These are phyloP conservation scores for Chondrilla cf. caribensis DNA, from an alignment of 37 sponge, comb jelly and placozoan species.

Conservation along the genomic window DNA sequence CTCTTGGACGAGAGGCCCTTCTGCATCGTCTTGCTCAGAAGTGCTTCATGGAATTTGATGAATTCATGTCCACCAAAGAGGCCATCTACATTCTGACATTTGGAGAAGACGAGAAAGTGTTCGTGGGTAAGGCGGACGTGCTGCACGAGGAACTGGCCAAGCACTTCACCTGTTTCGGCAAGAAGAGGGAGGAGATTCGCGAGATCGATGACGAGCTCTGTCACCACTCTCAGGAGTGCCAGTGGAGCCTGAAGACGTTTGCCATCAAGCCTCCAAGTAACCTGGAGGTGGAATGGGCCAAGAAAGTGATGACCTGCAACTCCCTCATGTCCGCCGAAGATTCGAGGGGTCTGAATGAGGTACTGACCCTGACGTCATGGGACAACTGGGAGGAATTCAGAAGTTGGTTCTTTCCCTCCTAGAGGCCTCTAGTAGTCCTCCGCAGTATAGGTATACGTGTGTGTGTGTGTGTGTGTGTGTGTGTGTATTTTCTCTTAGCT, in stretches of 20 bases:
- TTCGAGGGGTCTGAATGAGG: constrained; percentile 40
- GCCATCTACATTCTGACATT: constrained; percentile 56
- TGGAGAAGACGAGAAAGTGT: constrained; percentile 61
- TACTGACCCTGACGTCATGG: constrained; percentile 40
- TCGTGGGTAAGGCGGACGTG: constrained; percentile 60
- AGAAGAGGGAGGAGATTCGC: constrained; percentile 43
- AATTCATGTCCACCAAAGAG: constrained; percentile 30
- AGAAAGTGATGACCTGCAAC: constrained; percentile 50
- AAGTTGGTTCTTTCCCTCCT: constrained; percentile 55
- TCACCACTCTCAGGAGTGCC: constrained; percentile 55
- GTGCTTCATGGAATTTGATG: constrained; percentile 28
- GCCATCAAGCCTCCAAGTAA: constrained; percentile 18
- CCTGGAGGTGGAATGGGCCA: constrained; percentile 71
- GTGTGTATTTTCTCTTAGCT: no score
- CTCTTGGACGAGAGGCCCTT: constrained; percentile 59
- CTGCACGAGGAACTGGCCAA: constrained; percentile 48
- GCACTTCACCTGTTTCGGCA: constrained; percentile 72
- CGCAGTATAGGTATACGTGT: no score
- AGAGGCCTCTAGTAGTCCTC: neutral
- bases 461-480: neutral
- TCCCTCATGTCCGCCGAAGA: constrained; percentile 42
- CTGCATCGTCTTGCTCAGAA: constrained; percentile 62
- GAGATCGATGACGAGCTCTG: constrained; percentile 82
- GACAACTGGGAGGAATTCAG: constrained; percentile 46
- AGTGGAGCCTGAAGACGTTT: constrained; percentile 55